Percentiles rank a stretch among this genome's conserved stretches.
Conservation (phyloP, 2,113 vertebrate genomes). For the Dermatemys mawii region DNA sequence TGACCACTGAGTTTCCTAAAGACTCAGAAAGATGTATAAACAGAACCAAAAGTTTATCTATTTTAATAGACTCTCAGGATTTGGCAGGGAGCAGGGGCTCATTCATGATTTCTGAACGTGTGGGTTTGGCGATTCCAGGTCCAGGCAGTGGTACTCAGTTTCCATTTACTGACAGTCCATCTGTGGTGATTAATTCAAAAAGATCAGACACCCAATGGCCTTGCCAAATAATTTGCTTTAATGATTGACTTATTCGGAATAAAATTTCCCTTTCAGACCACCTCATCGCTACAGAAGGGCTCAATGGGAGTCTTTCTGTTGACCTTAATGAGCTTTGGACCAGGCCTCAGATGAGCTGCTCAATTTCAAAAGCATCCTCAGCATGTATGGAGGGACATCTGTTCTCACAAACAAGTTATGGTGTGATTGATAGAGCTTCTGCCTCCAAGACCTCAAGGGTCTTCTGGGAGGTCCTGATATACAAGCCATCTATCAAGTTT, state of each 20-base stretch:
- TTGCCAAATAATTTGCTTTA: neutral
- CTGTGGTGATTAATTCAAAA: neutral
- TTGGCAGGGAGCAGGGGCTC: neutral
- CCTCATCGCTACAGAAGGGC: accelerated
- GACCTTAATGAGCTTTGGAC: no score
- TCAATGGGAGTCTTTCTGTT: accelerated
- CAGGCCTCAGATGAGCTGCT: no score
- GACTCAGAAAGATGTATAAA: neutral
- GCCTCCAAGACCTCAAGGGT: no score
- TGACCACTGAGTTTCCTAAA: neutral
- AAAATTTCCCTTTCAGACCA: neutral
- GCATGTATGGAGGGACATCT: no score
- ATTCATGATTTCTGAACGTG: neutral
- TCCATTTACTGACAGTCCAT: neutral
- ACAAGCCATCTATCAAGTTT: no score
- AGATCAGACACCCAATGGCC: neutral
- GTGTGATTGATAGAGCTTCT: no score
- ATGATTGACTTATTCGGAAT: accelerated
- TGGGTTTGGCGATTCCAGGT: neutral
- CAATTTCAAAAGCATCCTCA: no score
- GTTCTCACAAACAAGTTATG: no score
- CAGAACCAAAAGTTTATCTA: neutral
- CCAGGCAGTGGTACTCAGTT: neutral
- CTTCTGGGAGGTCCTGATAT: no score
- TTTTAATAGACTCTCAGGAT: neutral